Percentiles rank a stretch among this genome's conserved stretches.
phyloP scores from a whole-genome alignment of 2,113 vertebrate species.

The Sphaerodactylus townsendi region DNA sequence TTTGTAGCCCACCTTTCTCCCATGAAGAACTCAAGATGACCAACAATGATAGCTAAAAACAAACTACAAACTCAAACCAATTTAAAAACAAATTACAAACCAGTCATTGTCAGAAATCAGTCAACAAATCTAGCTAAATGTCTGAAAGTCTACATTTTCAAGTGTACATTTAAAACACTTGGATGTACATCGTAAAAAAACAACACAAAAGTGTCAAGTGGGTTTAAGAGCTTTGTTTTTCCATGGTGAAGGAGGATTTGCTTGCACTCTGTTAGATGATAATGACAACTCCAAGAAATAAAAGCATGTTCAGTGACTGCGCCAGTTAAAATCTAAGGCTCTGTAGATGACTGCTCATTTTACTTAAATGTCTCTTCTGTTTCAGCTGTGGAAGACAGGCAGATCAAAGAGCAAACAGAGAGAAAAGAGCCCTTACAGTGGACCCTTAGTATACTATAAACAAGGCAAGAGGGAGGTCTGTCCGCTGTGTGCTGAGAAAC shows the following conservation, averaged over 20 bases:
- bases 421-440: too few species aligned
- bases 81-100: too few species aligned
- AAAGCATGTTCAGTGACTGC: too few species aligned
- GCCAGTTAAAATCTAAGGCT: too few species aligned
- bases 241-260: not conserved
- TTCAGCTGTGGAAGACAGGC: not conserved
- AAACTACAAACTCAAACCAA: too few species aligned
- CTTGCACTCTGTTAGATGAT: not conserved
- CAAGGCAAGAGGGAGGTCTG: not conserved
- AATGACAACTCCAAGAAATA: too few species aligned
- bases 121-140: too few species aligned
- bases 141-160: not conserved
- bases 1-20: too few species aligned
- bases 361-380: not conserved
- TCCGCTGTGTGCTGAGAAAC: not conserved
- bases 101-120: too few species aligned
- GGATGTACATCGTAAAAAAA: not conserved
- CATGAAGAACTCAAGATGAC: too few species aligned
- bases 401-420: not conserved
- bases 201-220: not conserved
- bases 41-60: too few species aligned
- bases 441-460: not conserved
- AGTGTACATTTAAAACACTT: not conserved
- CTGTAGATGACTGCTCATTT: too few species aligned
- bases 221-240: not conserved